Evolutionary conservation across 2,797 vertebrate species (phyloP).

Genomic region (Crocodylus rhombifer): DNA sequence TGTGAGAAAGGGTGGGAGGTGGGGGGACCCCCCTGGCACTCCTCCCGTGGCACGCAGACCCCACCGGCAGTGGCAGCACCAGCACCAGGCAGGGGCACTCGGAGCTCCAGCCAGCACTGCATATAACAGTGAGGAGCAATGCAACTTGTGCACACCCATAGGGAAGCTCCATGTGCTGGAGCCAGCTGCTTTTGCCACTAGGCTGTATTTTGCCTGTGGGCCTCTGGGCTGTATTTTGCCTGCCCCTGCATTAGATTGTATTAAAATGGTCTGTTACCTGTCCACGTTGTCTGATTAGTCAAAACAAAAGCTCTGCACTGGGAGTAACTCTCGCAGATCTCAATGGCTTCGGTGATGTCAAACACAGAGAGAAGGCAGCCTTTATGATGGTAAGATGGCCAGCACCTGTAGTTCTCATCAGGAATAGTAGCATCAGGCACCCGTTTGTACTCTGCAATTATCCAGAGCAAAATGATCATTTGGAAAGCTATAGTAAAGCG

Average conservation of each 20-base stretch:
- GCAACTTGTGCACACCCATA: not conserved
- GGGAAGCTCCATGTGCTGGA: too few relatives aligned
- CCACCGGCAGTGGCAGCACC: too few relatives aligned
- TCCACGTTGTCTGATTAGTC: slow-evolving; percentile 92
- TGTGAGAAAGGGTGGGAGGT: too few relatives aligned
- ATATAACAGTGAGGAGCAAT: too few relatives aligned
- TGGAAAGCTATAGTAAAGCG: slow-evolving; percentile 21
- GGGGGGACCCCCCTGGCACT: too few relatives aligned
- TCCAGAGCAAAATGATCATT: not conserved
- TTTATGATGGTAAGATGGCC: slow-evolving; percentile 91
- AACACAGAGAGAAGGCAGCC: slow-evolving; percentile 89
- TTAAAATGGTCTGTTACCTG: slow-evolving; percentile 78
- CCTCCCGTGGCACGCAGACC: too few relatives aligned
- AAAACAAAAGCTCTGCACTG: slow-evolving; percentile 89
- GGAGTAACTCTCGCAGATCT: slow-evolving; percentile 87
- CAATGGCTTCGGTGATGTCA: slow-evolving; percentile 83
- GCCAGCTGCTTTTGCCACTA: too few relatives aligned
- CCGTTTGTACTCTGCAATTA: slow-evolving; percentile 83
- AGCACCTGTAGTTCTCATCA: slow-evolving; percentile 89
- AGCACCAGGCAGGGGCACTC: too few relatives aligned
- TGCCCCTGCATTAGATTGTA: too few relatives aligned
- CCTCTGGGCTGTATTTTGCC: not conserved
- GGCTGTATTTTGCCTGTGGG: not conserved
- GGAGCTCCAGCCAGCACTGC: too few relatives aligned
- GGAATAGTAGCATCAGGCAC: slow-evolving; percentile 80